These are phyloP conservation scores for Ericerus pela DNA, from an alignment of 1,140 invertebrate genomes.

Conservation along the genomic window DNA sequence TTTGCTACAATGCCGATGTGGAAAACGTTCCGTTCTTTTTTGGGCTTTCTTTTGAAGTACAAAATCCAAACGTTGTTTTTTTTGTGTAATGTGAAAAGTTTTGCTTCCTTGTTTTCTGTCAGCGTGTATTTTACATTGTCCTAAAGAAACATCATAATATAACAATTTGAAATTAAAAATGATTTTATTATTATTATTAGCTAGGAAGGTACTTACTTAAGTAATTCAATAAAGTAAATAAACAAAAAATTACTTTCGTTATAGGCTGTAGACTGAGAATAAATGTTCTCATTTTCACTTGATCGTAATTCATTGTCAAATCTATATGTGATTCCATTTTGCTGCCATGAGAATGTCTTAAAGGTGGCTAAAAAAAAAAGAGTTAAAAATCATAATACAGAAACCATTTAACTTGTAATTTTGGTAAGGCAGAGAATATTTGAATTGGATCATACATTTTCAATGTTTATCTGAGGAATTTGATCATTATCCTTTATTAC, in stretches of 20 bases:
- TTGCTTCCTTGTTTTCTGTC: background rate
- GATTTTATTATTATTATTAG: background rate
- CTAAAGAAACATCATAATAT: background rate
- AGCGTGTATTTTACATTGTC: background rate
- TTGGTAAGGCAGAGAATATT: too few species aligned
- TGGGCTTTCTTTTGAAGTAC: background rate
- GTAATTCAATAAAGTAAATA: background rate
- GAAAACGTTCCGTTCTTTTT: background rate
- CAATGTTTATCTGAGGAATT: background rate
- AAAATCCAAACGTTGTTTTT: background rate
- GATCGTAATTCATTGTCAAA: background rate
- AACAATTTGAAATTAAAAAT: background rate
- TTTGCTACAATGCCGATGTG: background rate
- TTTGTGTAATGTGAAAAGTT: background rate
- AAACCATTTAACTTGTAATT: background rate
- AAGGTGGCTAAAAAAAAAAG: background rate
- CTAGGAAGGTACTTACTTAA: background rate
- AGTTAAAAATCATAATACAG: background rate
- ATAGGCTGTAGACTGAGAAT: background rate
- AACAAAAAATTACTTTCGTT: background rate
- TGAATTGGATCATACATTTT: background rate
- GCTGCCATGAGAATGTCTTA: background rate
- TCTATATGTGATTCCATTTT: background rate
- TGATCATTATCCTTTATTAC: background rate
- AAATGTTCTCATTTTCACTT: slow-evolving; percentile 3